A percentile compares a stretch with the other conserved stretches of the same genome.
Evolutionary conservation across 2,888 invertebrate genomes (phyloP).

Genomic region (Thera britannica): DNA sequence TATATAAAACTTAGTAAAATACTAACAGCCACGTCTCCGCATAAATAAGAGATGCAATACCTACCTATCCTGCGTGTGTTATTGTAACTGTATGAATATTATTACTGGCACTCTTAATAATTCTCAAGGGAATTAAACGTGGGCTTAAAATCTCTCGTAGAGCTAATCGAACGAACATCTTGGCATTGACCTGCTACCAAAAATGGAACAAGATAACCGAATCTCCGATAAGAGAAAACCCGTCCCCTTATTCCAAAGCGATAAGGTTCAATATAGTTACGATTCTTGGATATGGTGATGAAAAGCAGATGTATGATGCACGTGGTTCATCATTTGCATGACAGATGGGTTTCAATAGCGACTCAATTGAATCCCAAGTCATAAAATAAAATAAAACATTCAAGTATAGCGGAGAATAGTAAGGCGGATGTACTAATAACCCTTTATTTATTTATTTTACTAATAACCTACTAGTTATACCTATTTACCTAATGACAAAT

Average conservation of each 20-base stretch:
- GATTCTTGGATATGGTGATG: slow-evolving; percentile 8
- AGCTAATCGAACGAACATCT: slow-evolving; percentile 45
- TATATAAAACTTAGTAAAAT: background rate
- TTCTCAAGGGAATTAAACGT: background rate
- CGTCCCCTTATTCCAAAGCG: slow-evolving; percentile 34
- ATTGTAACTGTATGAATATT: background rate
- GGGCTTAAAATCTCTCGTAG: background rate
- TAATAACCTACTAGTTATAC: too few relatives aligned
- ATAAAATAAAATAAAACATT: too few relatives aligned
- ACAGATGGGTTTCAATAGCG: slow-evolving; percentile 49
- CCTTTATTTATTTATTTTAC: too few relatives aligned
- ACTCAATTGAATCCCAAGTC: background rate
- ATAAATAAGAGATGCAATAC: background rate
- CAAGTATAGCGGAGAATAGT: background rate
- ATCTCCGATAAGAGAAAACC: slow-evolving; percentile 35
- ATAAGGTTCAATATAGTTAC: slow-evolving; percentile 34
- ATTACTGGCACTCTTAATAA: background rate
- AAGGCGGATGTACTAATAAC: too few relatives aligned
- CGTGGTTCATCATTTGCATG: slow-evolving; percentile 52
- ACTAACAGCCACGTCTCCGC: background rate
- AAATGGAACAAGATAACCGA: slow-evolving; percentile 49
- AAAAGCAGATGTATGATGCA: slow-evolving; percentile 47
- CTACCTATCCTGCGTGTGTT: background rate
- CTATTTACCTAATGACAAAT: too few relatives aligned
- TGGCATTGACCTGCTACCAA: slow-evolving; percentile 57